Conservation (phyloP, 2,797 vertebrate genomes). For the Parotocinclus haroldoi region DNA sequence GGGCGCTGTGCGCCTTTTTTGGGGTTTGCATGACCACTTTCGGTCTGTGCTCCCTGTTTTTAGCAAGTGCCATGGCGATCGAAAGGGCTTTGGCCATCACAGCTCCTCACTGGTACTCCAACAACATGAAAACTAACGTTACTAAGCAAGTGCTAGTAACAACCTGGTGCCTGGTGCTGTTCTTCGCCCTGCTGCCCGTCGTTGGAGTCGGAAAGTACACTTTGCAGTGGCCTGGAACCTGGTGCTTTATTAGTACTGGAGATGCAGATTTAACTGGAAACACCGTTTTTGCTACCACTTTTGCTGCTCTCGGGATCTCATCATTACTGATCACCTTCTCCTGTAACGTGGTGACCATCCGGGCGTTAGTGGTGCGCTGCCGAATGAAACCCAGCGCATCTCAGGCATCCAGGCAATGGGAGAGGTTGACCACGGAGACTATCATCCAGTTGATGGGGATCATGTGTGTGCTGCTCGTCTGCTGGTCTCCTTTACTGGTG, state of each 20-base stretch:
- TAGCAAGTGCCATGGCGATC: slow-evolving; percentile 90
- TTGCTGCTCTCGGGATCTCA: slow-evolving; percentile 82
- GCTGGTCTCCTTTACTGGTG: slow-evolving; percentile 97
- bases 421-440: slow-evolving; percentile 87
- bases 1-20: slow-evolving; percentile 84
- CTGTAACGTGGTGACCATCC: slow-evolving; percentile 89
- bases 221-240: slow-evolving; percentile 91
- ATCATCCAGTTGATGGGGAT: slow-evolving; percentile 92
- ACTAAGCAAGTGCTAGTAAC: slow-evolving; percentile 74
- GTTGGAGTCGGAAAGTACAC: slow-evolving; percentile 82
- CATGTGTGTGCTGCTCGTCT: slow-evolving; percentile 89
- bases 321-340: slow-evolving; percentile 81
- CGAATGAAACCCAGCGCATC: slow-evolving; percentile 71
- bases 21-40: slow-evolving; percentile 92
- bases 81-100: slow-evolving; percentile 89
- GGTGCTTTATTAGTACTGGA: slow-evolving; percentile 90
- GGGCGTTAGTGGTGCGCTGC: slow-evolving; percentile 82
- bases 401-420: slow-evolving; percentile 82
- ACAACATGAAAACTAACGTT: slow-evolving; percentile 83
- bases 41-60: slow-evolving; percentile 88
- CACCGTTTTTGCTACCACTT: slow-evolving; percentile 78
- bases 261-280: slow-evolving; percentile 63
- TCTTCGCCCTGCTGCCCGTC: slow-evolving; percentile 86
- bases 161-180: slow-evolving; percentile 76
- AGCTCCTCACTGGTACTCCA: slow-evolving; percentile 90